Conservation (phyloP, 2,113 vertebrate genomes). For the Actenoides lindsayi region DNA sequence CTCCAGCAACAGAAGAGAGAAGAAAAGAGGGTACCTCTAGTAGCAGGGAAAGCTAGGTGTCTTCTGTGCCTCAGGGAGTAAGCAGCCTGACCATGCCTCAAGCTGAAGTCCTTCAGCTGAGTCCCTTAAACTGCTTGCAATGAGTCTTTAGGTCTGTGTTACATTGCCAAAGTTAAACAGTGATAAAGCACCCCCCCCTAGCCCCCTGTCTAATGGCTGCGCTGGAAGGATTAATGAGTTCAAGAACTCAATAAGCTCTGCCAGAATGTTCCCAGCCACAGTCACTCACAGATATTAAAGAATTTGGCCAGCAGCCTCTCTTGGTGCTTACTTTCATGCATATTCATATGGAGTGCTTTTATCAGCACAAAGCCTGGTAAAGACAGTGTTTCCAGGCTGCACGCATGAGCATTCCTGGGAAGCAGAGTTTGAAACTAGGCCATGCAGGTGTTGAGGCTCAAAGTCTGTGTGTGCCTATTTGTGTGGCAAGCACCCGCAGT, state of each 20-base stretch:
- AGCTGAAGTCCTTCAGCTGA: not conserved
- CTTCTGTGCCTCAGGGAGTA: not conserved
- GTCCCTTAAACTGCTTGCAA: not conserved
- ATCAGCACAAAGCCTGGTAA: not conserved
- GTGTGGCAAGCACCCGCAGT: accelerated
- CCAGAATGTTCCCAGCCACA: not conserved
- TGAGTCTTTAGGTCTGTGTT: not conserved
- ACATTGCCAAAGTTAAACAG: not conserved
- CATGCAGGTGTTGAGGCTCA: not conserved
- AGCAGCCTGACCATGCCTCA: not conserved
- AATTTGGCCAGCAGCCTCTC: not conserved
- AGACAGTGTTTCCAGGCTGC: not conserved
- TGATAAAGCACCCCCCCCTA: not conserved
- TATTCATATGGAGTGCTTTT: not conserved
- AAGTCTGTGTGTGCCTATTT: accelerated
- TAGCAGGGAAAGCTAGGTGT: not conserved
- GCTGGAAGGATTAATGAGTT: not conserved
- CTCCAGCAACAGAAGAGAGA: not conserved
- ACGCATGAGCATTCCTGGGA: not conserved
- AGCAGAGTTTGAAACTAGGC: not conserved
- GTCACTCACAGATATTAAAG: not conserved
- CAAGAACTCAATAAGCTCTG: not conserved
- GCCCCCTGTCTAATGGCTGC: not conserved
- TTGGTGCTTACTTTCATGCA: not conserved
- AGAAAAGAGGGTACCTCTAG: not conserved